These are phyloP conservation scores for Odontomyia ornata DNA, from an alignment of 2,888 invertebrate species.

Conservation along the genomic window DNA sequence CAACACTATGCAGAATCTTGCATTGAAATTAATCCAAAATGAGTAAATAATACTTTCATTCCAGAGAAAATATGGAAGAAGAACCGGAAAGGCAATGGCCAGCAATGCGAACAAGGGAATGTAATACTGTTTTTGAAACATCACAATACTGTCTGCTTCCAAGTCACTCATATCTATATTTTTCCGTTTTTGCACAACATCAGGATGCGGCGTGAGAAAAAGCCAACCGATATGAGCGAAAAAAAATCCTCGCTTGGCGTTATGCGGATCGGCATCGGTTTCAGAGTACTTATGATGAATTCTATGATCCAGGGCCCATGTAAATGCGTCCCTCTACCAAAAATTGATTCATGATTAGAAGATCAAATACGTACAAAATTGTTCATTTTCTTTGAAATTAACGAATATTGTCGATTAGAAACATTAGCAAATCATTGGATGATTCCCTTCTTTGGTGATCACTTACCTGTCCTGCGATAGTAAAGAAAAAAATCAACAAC, in stretches of 20 bases:
- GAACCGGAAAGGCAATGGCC: conserved; percentile 74
- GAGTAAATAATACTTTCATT: conserved; percentile 79
- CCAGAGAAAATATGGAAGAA: conserved; percentile 86
- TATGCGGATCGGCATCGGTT: conserved; percentile 79
- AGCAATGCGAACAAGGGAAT: conserved; percentile 77
- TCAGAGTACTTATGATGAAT: conserved; percentile 91
- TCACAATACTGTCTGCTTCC: conserved; percentile 76
- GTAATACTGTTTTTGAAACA: conserved; percentile 80
- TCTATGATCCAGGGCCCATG: conserved; percentile 87
- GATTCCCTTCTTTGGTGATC: no score
- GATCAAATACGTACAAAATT: no score
- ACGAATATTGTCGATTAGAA: no score
- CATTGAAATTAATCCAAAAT: conserved; percentile 85
- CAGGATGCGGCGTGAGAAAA: conserved; percentile 83
- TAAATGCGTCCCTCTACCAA: conserved; percentile 79
- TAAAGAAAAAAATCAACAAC: conserved; percentile 76
- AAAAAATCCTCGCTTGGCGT: conserved; percentile 85
- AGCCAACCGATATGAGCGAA: conserved; percentile 95
- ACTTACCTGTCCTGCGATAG: conserved; percentile 80
- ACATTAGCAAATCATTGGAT: no score
- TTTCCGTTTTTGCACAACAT: conserved; percentile 74
- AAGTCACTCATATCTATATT: conserved; percentile 77
- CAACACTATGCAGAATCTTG: conserved; percentile 83
- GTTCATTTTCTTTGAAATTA: no score
- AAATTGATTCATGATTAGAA: background rate